Base-by-base conservation (phyloP, 2,888 invertebrate genomes). In the Taphrorychus bicolor region DNA sequence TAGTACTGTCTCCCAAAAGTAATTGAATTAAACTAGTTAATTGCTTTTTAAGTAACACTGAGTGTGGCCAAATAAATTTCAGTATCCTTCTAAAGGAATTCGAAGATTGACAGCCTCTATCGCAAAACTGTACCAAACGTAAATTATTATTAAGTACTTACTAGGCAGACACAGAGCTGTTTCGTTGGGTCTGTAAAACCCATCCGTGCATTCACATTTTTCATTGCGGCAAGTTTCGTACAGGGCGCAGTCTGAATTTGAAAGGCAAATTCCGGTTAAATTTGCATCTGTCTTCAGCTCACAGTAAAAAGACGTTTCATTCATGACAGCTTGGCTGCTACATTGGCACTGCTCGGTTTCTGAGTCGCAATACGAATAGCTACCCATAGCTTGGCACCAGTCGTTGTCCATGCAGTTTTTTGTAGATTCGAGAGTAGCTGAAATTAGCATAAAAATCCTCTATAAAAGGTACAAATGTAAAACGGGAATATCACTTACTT, bases 371-470 rank as follows among this genome's bases (percentile, higher is more conserved):
- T 66, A 76, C 5, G 75, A 64, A 62, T 76, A 70, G 0, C 65
- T 65, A 2, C 77, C 77, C 71, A 76, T 71, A 0, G 75, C 75
- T 53, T 72, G 68, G 54, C 77, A 77, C 77, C 77, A 77, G 19
- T 75, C 74, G 23, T 73, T 73, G 1, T 72, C 73, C 59, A 76
- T 59, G 68, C 77, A 77, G 22, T 68, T 71, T 22, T 62, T 52
- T n/a, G 74, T 74, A 5, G 66, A 57, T 42, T 77, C 70, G 7
- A 72, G 66, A 17, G 74, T 76, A 18, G 76, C 77, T 77, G 32
- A 24, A 73, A 72, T 16, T n/a, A n/a, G 32, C 32, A 24, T 3
- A 5, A 52, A 60, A 24, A 19, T 7, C 7, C 3, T 19, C 7
- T 19, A n/a, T n/a, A n/a, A n/a, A n/a, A n/a, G n/a, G n/a, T n/a